Conservation (phyloP, 2,113 vertebrate genomes). For the Pimephales promelas region DNA sequence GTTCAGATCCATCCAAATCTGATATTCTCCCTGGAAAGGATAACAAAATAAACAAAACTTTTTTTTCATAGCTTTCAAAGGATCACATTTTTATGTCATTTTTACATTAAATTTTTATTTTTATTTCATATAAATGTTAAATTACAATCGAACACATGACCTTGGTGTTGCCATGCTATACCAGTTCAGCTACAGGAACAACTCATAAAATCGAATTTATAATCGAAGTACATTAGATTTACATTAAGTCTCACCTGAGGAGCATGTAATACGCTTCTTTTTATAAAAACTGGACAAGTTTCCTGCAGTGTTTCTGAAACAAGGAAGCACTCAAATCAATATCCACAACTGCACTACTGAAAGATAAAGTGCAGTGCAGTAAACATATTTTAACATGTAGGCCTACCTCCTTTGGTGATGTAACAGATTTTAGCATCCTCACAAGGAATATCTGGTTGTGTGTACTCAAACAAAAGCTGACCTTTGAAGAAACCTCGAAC, state of each 20-base stretch:
- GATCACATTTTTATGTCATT: neutral
- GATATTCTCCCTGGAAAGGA: neutral
- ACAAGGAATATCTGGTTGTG: neutral
- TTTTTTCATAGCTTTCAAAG: neutral
- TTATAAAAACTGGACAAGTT: neutral
- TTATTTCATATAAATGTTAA: neutral
- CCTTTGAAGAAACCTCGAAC: neutral
- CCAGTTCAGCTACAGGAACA: neutral
- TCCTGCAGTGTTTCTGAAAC: constrained; percentile 40
- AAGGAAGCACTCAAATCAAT: neutral
- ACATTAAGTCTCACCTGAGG: constrained; percentile 5
- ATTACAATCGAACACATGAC: neutral
- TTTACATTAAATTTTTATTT: neutral
- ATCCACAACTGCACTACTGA: neutral
- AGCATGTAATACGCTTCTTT: neutral
- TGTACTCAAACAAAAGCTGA: constrained; percentile 15
- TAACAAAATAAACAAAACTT: neutral
- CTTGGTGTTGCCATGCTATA: neutral
- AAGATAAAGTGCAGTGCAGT: neutral
- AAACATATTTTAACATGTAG: neutral
- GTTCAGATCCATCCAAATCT: neutral
- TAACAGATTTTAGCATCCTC: constrained; percentile 15
- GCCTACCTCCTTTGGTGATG: constrained; percentile 48
- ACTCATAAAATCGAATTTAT: neutral
- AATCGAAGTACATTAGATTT: neutral